Percentiles rank a stretch among this genome's conserved stretches.
These are phyloP conservation scores for Sakesphorus luctuosus DNA, from an alignment of 2,113 vertebrate species.

Conservation along the genomic window DNA sequence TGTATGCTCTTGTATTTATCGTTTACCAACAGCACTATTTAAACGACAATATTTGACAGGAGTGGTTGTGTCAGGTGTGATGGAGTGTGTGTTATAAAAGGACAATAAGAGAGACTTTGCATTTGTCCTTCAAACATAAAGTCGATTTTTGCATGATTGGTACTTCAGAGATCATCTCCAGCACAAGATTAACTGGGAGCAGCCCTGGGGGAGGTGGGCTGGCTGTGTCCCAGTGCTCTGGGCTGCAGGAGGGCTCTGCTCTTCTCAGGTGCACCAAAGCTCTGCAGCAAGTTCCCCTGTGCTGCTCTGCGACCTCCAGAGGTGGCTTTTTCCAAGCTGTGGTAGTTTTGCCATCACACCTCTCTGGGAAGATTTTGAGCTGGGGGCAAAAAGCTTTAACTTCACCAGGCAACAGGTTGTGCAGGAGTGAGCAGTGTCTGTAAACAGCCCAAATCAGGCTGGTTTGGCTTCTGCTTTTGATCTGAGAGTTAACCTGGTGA, in stretches of 20 bases:
- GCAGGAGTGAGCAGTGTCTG: not conserved
- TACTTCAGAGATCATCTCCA: slow-evolving; percentile 1
- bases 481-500: not conserved
- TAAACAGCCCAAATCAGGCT: not conserved
- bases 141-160: slow-evolving; percentile 59
- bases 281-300: accelerated
- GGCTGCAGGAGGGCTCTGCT: not conserved
- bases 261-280: not conserved
- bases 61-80: slow-evolving; percentile 56
- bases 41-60: slow-evolving; percentile 55
- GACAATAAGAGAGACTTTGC: slow-evolving; percentile 47
- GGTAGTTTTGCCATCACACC: too few species aligned
- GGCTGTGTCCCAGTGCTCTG: not conserved
- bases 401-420: not conserved
- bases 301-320: not conserved
- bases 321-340: not conserved
- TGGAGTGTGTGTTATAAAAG: slow-evolving; percentile 54
- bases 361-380: not conserved
- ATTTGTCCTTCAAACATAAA: slow-evolving; percentile 75
- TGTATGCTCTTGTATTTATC: slow-evolving; percentile 52
- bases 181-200: not conserved
- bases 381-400: not conserved
- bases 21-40: slow-evolving; percentile 53
- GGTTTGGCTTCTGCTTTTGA: not conserved
- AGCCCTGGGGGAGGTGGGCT: not conserved